These are phyloP conservation scores for Dyspetes luteomarginatus DNA, from an alignment of 2,888 invertebrate genomes.

Conservation along the genomic window DNA sequence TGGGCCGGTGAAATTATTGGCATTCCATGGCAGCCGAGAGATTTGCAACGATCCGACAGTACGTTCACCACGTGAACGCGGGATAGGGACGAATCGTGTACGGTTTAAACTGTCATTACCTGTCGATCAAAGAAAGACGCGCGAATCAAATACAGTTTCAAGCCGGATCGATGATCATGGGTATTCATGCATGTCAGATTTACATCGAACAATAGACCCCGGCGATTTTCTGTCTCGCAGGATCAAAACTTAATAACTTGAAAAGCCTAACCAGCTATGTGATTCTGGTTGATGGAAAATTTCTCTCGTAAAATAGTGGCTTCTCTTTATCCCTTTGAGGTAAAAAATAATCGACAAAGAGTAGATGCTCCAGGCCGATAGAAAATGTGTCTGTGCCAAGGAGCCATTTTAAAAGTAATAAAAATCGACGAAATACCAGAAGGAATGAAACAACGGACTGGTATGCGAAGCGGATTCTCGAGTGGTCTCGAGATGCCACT, in stretches of 20 bases:
- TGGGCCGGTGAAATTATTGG: conserved; percentile 77
- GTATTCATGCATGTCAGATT: conserved; percentile 77
- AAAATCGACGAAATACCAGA: conserved; percentile 74
- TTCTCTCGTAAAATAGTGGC: background rate
- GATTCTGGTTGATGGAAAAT: conserved; percentile 23
- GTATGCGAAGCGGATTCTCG: conserved; percentile 56
- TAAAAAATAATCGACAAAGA: conserved; percentile 18
- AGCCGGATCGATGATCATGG: conserved; percentile 79
- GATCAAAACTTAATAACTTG: conserved; percentile 80
- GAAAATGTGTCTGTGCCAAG: conserved; percentile 46
- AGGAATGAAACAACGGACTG: conserved; percentile 19
- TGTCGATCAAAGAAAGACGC: conserved; percentile 82
- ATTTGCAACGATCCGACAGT: conserved; percentile 75
- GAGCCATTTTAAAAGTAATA: conserved; percentile 69
- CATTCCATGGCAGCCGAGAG: conserved; percentile 68
- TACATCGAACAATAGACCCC: conserved; percentile 76
- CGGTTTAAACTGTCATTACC: conserved; percentile 83
- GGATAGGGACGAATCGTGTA: conserved; percentile 25
- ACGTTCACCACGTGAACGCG: conserved; percentile 51
- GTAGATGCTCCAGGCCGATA: background rate
- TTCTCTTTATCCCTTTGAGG: background rate
- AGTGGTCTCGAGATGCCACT: conserved; percentile 76
- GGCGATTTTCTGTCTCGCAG: conserved; percentile 66
- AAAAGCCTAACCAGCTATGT: conserved; percentile 14
- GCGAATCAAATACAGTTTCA: too few species aligned